These are phyloP conservation scores for Premnoplex brunnescens DNA, from an alignment of 2,797 vertebrate genomes.

Conservation along the genomic window DNA sequence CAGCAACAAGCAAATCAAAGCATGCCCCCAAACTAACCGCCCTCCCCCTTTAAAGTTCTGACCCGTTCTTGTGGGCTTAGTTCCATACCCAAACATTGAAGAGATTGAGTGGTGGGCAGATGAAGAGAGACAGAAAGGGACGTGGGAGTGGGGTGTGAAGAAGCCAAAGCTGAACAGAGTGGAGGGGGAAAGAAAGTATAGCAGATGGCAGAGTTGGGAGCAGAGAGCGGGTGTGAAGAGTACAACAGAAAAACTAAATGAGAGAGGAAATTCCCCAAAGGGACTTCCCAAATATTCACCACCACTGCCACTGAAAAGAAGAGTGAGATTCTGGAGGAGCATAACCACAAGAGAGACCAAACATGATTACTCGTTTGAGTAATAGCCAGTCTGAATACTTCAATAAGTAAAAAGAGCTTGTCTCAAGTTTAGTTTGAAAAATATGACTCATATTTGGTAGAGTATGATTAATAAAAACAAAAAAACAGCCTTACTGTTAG, in stretches of 20 bases:
- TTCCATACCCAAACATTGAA: slow-evolving; percentile 75
- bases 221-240: slow-evolving; percentile 82
- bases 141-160: slow-evolving; percentile 85
- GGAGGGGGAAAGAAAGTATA: slow-evolving; percentile 79
- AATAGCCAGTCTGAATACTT: slow-evolving; percentile 38
- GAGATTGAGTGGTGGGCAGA: slow-evolving; percentile 81
- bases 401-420: neutral
- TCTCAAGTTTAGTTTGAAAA: neutral
- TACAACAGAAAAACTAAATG: slow-evolving; percentile 79
- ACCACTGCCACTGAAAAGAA: slow-evolving; percentile 67
- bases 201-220: slow-evolving; percentile 82
- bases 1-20: slow-evolving; percentile 27
- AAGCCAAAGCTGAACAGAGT: slow-evolving; percentile 81
- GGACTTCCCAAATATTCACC: slow-evolving; percentile 83
- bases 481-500: neutral
- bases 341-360: slow-evolving; percentile 57
- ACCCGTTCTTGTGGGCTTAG: slow-evolving; percentile 70
- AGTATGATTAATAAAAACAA: slow-evolving; percentile 31
- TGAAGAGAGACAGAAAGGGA: slow-evolving; percentile 80
- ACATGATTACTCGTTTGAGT: slow-evolving; percentile 45
- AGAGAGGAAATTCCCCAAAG: slow-evolving; percentile 83
- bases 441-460: neutral
- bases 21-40: slow-evolving; percentile 7
- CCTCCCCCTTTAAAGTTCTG: slow-evolving; percentile 59
- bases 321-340: slow-evolving; percentile 61